Percentiles rank a stretch among this genome's conserved stretches.
Conservation (phyloP, 2,888 invertebrate genomes). For the Drosophila acutilabella region DNA sequence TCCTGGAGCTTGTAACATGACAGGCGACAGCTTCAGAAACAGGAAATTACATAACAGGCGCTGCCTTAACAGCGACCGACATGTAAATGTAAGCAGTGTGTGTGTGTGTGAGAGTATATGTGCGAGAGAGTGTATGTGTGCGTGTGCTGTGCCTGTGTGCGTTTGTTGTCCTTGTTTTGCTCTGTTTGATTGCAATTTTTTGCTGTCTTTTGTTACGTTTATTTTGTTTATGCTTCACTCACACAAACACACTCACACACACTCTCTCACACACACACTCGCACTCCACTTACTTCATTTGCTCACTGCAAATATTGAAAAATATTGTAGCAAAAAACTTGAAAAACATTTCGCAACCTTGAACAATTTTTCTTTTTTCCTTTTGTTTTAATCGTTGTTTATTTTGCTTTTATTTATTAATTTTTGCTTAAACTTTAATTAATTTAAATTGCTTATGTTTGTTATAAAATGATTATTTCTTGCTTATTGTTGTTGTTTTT, state of each 20-base stretch:
- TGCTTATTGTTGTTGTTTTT: slow-evolving; percentile 8
- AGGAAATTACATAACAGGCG: slow-evolving; percentile 80
- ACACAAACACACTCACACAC: slow-evolving; percentile 26
- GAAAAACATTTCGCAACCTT: slow-evolving; percentile 65
- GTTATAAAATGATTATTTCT: slow-evolving; percentile 15
- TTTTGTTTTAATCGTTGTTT: slow-evolving; percentile 20
- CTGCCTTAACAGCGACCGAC: slow-evolving; percentile 59
- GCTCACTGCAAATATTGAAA: slow-evolving; percentile 34
- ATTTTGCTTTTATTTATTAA: neutral
- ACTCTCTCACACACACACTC: slow-evolving; percentile 19
- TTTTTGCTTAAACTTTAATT: slow-evolving; percentile 13
- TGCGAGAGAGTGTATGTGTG: slow-evolving; percentile 17
- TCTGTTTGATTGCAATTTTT: slow-evolving; percentile 42
- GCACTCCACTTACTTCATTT: slow-evolving; percentile 48
- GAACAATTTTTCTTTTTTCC: slow-evolving; percentile 45
- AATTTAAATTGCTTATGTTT: too few species aligned
- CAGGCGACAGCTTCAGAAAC: slow-evolving; percentile 77
- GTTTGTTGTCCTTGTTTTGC: slow-evolving; percentile 46
- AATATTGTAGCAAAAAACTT: slow-evolving; percentile 41
- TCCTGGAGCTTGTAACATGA: slow-evolving; percentile 71
- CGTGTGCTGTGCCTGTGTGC: slow-evolving; percentile 22
- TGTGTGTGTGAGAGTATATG: slow-evolving; percentile 11
- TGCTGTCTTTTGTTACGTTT: slow-evolving; percentile 21
- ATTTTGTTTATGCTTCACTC: slow-evolving; percentile 38
- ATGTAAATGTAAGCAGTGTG: slow-evolving; percentile 51